Evolutionary conservation across 2,797 vertebrate species (phyloP).

Genomic region (Spondyliosoma cantharus): DNA sequence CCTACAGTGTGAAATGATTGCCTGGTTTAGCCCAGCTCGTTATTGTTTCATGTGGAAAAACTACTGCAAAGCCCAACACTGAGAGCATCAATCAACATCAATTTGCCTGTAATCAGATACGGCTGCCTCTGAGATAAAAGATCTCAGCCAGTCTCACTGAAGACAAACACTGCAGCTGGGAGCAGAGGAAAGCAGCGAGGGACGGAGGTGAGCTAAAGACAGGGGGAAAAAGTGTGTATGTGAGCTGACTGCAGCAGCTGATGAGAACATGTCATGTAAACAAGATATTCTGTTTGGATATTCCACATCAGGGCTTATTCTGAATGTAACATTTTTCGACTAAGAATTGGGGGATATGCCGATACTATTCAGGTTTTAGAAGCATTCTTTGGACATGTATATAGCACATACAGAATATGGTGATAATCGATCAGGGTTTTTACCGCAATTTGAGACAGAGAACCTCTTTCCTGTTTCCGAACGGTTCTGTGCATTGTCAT

Average conservation of each 20-base stretch:
- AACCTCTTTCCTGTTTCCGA: no score
- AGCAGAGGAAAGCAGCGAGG: background rate
- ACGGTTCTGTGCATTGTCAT: no score
- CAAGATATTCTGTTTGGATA: no score
- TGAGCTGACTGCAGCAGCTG: slow-evolving; percentile 26
- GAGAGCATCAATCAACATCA: slow-evolving; percentile 58
- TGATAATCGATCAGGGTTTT: no score
- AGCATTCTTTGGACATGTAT: no score
- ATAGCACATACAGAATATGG: no score
- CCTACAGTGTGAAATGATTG: slow-evolving; percentile 12
- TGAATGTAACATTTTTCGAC: no score
- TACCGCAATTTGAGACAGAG: no score
- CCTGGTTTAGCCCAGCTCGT: slow-evolving; percentile 10
- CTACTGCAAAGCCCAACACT: slow-evolving; percentile 5
- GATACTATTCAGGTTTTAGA: no score
- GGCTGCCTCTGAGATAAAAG: slow-evolving; percentile 52
- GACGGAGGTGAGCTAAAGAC: background rate
- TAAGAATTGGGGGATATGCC: no score
- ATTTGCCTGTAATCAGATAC: slow-evolving; percentile 53
- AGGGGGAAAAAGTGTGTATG: background rate
- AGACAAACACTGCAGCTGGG: slow-evolving; percentile 27
- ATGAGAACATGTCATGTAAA: background rate
- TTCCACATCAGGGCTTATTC: no score
- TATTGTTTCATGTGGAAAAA: slow-evolving; percentile 42
- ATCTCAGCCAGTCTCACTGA: slow-evolving; percentile 7